phyloP scores from a whole-genome alignment of 2,797 vertebrate genomes.

The Diglossa cyanea region DNA sequence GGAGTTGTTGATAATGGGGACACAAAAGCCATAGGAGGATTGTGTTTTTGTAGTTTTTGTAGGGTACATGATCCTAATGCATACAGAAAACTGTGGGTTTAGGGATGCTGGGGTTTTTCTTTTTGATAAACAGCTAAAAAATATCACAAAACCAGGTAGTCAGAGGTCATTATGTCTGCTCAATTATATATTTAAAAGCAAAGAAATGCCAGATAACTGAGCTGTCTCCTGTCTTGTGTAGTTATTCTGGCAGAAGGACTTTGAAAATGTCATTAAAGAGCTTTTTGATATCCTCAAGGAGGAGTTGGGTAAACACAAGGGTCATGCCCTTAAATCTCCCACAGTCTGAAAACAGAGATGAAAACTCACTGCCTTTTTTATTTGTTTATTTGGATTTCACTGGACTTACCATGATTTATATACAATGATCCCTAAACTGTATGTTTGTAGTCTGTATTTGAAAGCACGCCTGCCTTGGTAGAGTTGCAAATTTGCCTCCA shows the following conservation, averaged over 20 bases:
- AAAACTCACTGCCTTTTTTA: not conserved
- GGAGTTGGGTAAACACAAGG: not conserved
- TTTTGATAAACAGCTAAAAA: not conserved
- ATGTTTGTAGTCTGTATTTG: not conserved
- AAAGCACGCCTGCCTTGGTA: not conserved
- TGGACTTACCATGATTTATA: not conserved
- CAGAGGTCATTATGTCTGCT: conserved; percentile 16
- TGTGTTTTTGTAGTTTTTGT: conserved; percentile 68
- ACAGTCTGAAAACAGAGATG: too few species aligned
- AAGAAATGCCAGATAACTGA: not conserved
- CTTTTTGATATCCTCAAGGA: not conserved
- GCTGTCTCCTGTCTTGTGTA: not conserved
- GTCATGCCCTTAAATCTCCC: not conserved
- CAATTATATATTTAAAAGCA: not conserved
- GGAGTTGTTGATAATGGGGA: conserved; percentile 81
- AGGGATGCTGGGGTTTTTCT: not conserved
- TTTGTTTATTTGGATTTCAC: not conserved
- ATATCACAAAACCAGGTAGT: not conserved
- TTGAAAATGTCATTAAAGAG: not conserved
- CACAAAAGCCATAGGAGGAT: conserved; percentile 73
- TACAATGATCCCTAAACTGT: not conserved
- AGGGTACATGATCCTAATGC: conserved; percentile 78
- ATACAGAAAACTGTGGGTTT: not conserved
- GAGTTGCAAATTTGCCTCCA: not conserved
- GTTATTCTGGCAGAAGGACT: not conserved